A percentile compares a stretch with the other conserved stretches of the same genome.
phyloP scores from a whole-genome alignment of 2,888 invertebrate genomes.

The Phorcus lineatus region DNA sequence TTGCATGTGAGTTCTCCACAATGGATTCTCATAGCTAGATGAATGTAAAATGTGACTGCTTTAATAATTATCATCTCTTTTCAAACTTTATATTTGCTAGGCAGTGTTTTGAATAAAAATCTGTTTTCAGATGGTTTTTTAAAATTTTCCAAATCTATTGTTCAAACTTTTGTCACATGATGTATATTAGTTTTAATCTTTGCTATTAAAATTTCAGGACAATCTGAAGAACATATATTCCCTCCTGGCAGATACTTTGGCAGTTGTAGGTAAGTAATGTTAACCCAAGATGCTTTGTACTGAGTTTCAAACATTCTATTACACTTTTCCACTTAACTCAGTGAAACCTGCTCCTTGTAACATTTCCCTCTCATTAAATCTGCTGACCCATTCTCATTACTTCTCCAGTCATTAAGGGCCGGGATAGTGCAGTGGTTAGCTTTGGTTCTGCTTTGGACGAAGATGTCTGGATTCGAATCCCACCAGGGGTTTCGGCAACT shows the following conservation, averaged over 20 bases:
- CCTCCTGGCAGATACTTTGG: slow-evolving; percentile 88
- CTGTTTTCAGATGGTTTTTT: no score
- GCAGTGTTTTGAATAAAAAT: background rate
- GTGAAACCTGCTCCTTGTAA: no score
- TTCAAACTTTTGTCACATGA: background rate
- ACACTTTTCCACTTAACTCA: no score
- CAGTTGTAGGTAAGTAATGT: slow-evolving; percentile 80
- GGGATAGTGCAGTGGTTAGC: no score
- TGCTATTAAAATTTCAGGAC: slow-evolving; percentile 78
- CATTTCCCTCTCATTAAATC: no score
- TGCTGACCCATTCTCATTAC: no score
- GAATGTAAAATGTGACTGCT: background rate
- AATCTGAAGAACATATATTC: slow-evolving; percentile 88
- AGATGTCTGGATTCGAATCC: no score
- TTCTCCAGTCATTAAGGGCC: no score
- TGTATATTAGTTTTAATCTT: background rate
- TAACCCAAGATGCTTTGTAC: background rate
- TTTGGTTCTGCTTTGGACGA: no score
- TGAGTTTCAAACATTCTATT: no score
- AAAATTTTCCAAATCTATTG: background rate
- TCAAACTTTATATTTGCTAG: background rate
- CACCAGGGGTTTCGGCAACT: no score
- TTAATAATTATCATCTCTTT: background rate
- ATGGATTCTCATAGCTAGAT: background rate
- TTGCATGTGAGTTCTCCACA: slow-evolving; percentile 81